Percentiles rank a stretch among this genome's conserved stretches.
Evolutionary conservation across 2,113 vertebrate genomes (phyloP).

Genomic region (Salminus brasiliensis): DNA sequence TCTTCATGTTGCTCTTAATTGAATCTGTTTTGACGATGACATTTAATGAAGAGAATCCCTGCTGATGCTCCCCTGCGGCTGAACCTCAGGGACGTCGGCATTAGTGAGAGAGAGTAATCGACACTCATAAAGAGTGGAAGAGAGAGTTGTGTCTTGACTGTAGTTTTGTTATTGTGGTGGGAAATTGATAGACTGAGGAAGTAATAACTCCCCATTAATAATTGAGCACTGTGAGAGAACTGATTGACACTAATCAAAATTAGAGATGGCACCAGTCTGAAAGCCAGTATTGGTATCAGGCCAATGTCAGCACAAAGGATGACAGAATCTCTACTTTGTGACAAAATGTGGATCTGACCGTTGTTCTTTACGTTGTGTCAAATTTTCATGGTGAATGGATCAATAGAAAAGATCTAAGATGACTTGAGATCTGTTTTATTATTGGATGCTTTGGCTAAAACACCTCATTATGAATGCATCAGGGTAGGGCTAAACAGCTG

Average conservation of each 20-base stretch:
- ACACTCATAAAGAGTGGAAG: not conserved
- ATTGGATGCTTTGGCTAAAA: no score
- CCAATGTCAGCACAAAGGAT: not conserved
- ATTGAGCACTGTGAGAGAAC: no score
- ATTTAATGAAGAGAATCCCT: constrained; percentile 37
- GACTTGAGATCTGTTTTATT: no score
- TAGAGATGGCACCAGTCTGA: not conserved
- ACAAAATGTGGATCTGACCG: no score
- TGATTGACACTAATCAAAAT: not conserved
- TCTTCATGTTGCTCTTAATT: constrained; percentile 15
- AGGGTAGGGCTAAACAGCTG: no score
- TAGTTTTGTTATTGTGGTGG: not conserved
- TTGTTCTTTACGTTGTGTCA: no score
- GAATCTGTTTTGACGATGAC: constrained; percentile 26
- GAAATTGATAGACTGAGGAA: not conserved
- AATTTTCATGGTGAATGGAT: no score
- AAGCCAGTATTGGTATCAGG: not conserved
- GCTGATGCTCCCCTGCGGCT: not conserved
- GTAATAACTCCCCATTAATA: not conserved
- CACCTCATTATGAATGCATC: no score
- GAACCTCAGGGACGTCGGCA: constrained; percentile 12
- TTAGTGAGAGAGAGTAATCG: not conserved
- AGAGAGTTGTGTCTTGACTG: not conserved
- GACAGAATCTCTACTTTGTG: not conserved
- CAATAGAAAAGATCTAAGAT: no score